Conservation (phyloP, 2,113 vertebrate species). For the Osmerus mordax region DNA sequence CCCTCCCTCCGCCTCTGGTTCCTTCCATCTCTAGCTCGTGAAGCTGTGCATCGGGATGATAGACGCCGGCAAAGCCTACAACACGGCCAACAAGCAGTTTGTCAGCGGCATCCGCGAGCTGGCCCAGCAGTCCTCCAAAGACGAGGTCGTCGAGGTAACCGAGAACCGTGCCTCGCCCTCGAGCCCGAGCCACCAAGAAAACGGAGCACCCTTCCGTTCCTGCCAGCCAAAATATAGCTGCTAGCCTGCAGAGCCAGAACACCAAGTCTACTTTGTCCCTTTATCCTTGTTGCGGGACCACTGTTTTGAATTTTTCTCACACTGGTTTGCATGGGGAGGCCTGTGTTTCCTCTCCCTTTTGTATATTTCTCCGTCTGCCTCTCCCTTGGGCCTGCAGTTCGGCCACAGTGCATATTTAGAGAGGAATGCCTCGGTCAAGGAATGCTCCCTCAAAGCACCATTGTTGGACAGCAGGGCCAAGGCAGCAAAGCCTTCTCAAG, state of each 20-base stretch:
- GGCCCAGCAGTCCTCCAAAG: conserved; percentile 91
- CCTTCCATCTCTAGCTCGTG: conserved; percentile 78
- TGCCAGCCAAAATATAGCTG: no score
- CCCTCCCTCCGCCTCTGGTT: neutral
- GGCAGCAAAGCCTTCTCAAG: neutral
- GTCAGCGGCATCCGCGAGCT: conserved; percentile 92
- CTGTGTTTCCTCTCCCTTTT: conserved; percentile 39
- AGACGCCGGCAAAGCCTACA: conserved; percentile 96
- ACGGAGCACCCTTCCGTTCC: no score
- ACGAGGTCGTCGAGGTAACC: conserved; percentile 89
- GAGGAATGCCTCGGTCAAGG: conserved; percentile 27
- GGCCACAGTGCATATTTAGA: conserved; percentile 30
- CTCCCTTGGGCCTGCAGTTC: conserved; percentile 34
- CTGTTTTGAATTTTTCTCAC: neutral
- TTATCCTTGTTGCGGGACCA: neutral
- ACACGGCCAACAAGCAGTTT: conserved; percentile 94
- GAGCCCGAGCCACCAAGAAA: neutral
- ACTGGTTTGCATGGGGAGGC: conserved; percentile 23
- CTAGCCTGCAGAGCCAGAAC: no score
- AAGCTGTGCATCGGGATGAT: conserved; percentile 98
- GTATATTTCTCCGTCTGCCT: conserved; percentile 32
- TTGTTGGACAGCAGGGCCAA: conserved; percentile 11
- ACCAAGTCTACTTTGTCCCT: neutral
- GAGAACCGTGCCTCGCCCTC: neutral
- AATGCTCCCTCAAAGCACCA: conserved; percentile 33